Conservation (phyloP, 2,888 invertebrate species). For the Uropetala carovei region DNA sequence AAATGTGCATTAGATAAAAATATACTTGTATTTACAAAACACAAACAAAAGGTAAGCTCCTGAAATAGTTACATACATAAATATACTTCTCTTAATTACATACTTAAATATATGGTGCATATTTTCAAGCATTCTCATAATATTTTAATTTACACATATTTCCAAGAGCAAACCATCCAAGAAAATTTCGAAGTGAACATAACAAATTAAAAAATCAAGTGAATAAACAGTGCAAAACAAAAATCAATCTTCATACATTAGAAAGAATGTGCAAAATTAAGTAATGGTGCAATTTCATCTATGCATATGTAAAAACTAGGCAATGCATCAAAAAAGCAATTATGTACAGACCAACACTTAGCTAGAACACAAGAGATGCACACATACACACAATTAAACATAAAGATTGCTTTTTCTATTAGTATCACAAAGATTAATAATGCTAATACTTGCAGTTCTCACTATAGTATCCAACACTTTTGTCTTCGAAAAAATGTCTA, state of each 20-base stretch:
- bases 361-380: conserved; percentile 37
- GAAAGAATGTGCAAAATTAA: conserved; percentile 48
- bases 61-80: conserved; percentile 21
- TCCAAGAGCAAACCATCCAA: conserved; percentile 37
- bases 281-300: conserved; percentile 1
- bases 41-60: neutral
- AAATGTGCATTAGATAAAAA: conserved; percentile 39
- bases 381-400: conserved; percentile 33
- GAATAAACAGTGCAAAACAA: conserved; percentile 31
- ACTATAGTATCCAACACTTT: conserved; percentile 2
- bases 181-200: conserved; percentile 15
- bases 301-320: conserved; percentile 9
- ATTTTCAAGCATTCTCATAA: neutral
- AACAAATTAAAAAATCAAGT: conserved; percentile 50
- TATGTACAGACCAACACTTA: conserved; percentile 56
- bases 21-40: conserved; percentile 21
- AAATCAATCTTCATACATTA: neutral
- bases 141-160: neutral
- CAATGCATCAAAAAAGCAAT: conserved; percentile 52
- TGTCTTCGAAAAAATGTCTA: conserved; percentile 10
- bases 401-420: neutral
- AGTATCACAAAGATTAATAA: conserved; percentile 54
- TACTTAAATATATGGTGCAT: conserved; percentile 1
- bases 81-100: neutral
- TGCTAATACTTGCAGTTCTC: conserved; percentile 49